phyloP scores from a whole-genome alignment of 2,888 invertebrate species.

The Drosophila lutescens region DNA sequence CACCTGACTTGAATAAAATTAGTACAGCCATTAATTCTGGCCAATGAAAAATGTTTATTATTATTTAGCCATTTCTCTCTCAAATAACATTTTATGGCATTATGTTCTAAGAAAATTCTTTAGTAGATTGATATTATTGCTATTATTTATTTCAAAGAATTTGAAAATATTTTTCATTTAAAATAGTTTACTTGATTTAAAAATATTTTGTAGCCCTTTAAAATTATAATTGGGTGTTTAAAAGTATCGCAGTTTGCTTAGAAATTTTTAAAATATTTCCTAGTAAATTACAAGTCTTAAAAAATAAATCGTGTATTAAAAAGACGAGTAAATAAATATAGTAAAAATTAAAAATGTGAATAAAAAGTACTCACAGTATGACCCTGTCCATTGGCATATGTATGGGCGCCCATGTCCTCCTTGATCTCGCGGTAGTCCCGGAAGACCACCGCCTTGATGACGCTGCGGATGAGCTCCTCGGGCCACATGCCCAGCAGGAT shows the following conservation, averaged over 20 bases:
- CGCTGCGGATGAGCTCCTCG: slow-evolving; percentile 96
- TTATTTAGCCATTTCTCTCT: slow-evolving; percentile 5
- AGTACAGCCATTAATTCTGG: slow-evolving; percentile 1
- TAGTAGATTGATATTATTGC: neutral
- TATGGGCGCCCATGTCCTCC: slow-evolving; percentile 87
- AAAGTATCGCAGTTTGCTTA: no score
- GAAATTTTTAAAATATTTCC: no score
- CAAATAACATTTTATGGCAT: slow-evolving; percentile 13
- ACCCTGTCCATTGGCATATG: slow-evolving; percentile 83
- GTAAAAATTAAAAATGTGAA: no score
- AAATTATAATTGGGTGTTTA: no score
- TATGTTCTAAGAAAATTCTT: neutral
- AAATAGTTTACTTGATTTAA: no score
- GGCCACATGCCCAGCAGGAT: slow-evolving; percentile 96
- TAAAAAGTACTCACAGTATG: slow-evolving; percentile 64
- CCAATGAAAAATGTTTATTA: slow-evolving; percentile 19
- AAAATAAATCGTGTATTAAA: no score
- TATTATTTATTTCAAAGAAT: no score
- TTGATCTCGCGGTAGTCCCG: slow-evolving; percentile 93
- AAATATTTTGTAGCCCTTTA: no score
- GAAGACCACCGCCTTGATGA: slow-evolving; percentile 96
- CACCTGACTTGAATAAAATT: slow-evolving; percentile 21
- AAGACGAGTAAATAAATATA: no score
- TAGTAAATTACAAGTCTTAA: no score
- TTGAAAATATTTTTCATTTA: no score